Base-by-base conservation (phyloP, 2,888 invertebrate species). In the Diabrotica balteata region DNA sequence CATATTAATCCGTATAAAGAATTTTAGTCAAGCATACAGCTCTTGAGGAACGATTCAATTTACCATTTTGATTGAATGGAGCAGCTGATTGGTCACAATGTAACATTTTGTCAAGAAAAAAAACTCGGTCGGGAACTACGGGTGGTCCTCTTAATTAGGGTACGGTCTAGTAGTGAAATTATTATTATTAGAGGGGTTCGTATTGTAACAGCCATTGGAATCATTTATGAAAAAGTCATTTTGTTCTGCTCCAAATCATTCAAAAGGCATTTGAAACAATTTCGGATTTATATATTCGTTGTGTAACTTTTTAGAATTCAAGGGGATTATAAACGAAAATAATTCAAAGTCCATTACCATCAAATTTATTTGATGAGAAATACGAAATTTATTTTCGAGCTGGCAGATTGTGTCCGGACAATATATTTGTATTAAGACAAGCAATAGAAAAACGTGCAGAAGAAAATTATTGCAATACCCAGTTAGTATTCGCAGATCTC, bases 51-150 rank as follows among this genome's bases (percentile, higher is more conserved):
- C 58, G 51, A 51, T 63, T 63, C 63, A 63, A 63, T 63, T 63
- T 63, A 50, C 11, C 45, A 58, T 61, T 57, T 32, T 32, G 57
- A 63, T 45, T 63, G 43, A 63, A 45, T 63, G 57, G 63, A 51
- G n/a, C 58, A 63, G 63, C 49, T 63, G 63, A 63, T 63, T 63
- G 44, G 63, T 51, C 50, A 63, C 63, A 63, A 58, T 63, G 51
- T 32, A 50, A 55, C 32, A 42, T 55, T 55, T 47, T 17, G 46
- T 63, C 55, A 32, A 61, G 32, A 59, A 49, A 61, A 17, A 59
- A 61, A 61, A 54, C 32, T 61, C 53, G 53, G 32, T 46, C 10
- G 22, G 10, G 22, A 22, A 4, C 61, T 47, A 61, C 54, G 61
- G 61, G 61, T 61, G 61, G 61, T 61, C 61, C 53, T 22, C 32